Evolutionary conservation across 2,888 invertebrate species (phyloP).

Genomic region (Drosophila diplacantha): DNA sequence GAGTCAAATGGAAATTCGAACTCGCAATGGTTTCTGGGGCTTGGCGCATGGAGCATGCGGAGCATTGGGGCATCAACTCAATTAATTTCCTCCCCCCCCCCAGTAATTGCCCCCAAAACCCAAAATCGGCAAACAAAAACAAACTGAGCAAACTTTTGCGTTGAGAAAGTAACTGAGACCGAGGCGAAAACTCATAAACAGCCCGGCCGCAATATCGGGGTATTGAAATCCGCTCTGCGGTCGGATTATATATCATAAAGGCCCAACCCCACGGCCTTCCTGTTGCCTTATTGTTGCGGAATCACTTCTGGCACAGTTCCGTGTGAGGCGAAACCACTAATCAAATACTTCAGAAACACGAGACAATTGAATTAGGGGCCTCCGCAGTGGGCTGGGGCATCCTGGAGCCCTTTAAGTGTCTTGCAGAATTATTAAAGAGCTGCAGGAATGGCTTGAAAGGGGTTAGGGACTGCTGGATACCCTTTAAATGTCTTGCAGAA

Average conservation of each 20-base stretch:
- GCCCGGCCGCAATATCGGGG: slow-evolving; percentile 5
- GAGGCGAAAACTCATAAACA: neutral
- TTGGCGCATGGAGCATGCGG: no score
- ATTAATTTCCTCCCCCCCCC: slow-evolving; percentile 13
- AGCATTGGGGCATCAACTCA: neutral
- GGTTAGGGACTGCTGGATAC: neutral
- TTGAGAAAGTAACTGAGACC: slow-evolving; percentile 20
- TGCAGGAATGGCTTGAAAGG: no score
- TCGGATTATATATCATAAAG: slow-evolving; percentile 19
- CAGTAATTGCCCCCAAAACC: neutral
- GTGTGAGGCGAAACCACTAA: slow-evolving; percentile 16
- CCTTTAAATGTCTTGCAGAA: neutral
- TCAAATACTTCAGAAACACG: slow-evolving; percentile 16
- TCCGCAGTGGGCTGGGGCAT: neutral
- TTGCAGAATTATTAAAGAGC: neutral
- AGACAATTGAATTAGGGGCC: slow-evolving; percentile 11
- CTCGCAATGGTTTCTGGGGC: neutral
- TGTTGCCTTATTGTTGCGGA: neutral
- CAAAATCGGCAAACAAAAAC: slow-evolving; percentile 13
- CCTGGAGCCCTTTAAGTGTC: neutral
- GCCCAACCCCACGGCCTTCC: neutral
- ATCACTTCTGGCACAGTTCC: slow-evolving; percentile 13
- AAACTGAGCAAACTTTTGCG: neutral
- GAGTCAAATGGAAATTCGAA: slow-evolving; percentile 18
- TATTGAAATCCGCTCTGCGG: slow-evolving; percentile 19